Evolutionary conservation across 2,113 vertebrate species (phyloP), one percentile per base, ranked within the genome.

Genomic region (Carollia perspicillata): DNA sequence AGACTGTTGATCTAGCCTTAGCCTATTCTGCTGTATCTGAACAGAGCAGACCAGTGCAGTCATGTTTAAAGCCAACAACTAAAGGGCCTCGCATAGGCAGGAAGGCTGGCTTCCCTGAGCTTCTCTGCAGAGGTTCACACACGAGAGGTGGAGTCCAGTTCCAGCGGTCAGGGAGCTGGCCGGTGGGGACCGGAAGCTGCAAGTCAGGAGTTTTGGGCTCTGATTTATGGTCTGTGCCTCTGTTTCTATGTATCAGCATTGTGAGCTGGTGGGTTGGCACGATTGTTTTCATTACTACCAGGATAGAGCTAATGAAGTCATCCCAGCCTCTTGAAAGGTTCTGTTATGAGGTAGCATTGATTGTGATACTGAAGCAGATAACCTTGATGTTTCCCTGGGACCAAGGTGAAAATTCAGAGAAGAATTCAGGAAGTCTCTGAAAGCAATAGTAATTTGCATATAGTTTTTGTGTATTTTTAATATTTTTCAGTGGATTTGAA

Each of bases 401-500:
- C 23, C 68, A 35, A 74, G 63, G 18, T 78, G 44, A 55, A 60
- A 77, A 77, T 90, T 84, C 58, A 90, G 55, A 92, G 44, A 93
- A 66, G 16, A 88, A 88, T 66, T 88, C 23, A 65, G 71, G 42
- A 84, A 79, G n/a, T 75, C 74, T 93, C 12, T 79, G 89, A 66
- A 92, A 33, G 23, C 7, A 85, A 28, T 55, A 77, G 44, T 30
- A 77, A 90, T 80, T 92, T 93, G 66, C 40, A 81, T 85, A 63
- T 6, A 53, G 10, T 88, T 93, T 89, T 96, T 95, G 44, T 88
- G 6, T 71, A 60, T 77, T 63, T 47, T 84, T 69, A 65, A 35
- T 78, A 37, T 85, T 94, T 93, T 92, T 75, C 68, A 51, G 68
- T 94, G 47, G 47, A 51, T 10, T 87, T 44, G 10, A 89, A 94